Evolutionary conservation across 2,113 vertebrate species (phyloP).

Genomic region (Corythoichthys haematopterus): DNA sequence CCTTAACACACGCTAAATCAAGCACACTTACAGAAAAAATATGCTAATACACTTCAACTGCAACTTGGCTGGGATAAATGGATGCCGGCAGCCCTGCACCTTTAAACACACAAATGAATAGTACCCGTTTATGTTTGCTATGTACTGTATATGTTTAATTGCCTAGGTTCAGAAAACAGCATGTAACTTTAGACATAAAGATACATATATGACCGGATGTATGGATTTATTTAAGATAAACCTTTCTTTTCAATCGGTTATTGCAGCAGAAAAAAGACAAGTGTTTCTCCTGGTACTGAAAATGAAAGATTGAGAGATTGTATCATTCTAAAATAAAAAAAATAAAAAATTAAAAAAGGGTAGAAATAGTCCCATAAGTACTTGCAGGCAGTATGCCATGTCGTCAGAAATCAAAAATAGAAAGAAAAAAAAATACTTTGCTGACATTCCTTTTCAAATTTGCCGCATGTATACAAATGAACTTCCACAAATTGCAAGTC

Average conservation of each 20-base stretch:
- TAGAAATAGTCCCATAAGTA: background rate
- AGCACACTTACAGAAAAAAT: background rate
- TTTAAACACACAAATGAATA: slow-evolving; percentile 5
- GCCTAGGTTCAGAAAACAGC: background rate
- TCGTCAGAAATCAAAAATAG: background rate
- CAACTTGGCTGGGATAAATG: slow-evolving; percentile 32
- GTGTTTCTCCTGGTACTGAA: background rate
- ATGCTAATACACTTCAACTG: slow-evolving; percentile 18
- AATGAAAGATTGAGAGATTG: background rate
- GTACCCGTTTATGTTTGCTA: background rate
- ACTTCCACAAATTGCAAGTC: background rate
- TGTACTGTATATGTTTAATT: background rate
- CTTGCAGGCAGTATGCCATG: background rate
- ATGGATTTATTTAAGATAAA: too few species aligned
- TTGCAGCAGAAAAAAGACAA: background rate
- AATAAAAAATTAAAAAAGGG: background rate
- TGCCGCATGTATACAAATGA: background rate
- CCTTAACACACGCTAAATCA: slow-evolving; percentile 1
- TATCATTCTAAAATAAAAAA: background rate
- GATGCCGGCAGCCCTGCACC: slow-evolving; percentile 13
- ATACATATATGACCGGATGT: background rate
- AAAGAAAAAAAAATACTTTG: background rate
- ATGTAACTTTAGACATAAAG: background rate
- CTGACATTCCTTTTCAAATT: background rate
- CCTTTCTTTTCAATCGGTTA: background rate